These are phyloP conservation scores for Felis chaus DNA, from an alignment of 2,113 vertebrate genomes.

Conservation along the genomic window DNA sequence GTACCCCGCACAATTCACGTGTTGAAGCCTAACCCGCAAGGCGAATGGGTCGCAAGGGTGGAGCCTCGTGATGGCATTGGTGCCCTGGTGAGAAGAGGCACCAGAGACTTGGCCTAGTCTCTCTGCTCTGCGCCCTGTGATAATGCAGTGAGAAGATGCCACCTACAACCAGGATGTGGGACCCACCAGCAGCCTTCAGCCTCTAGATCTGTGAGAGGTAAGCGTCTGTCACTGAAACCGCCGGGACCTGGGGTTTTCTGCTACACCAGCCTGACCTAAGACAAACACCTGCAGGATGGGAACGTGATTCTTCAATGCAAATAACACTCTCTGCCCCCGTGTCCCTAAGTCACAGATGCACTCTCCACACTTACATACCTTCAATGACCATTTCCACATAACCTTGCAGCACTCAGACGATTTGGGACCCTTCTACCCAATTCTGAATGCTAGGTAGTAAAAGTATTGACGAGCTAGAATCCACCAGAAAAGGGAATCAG, in stretches of 20 bases:
- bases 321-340: fast-evolving
- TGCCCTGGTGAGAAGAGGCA: not conserved
- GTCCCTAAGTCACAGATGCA: fast-evolving
- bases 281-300: not conserved
- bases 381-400: fast-evolving
- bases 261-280: fast-evolving
- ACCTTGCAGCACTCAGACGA: not conserved
- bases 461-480: not conserved
- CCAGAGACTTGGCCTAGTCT: not conserved
- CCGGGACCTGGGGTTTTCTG: fast-evolving
- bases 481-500: not conserved
- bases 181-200: not conserved
- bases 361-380: fast-evolving
- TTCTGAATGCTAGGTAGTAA: fast-evolving
- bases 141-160: not conserved
- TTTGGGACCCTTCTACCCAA: not conserved
- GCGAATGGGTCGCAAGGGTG: not conserved
- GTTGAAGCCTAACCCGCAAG: too few relatives aligned
- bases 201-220: not conserved
- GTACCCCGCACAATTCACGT: not conserved
- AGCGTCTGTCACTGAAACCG: fast-evolving
- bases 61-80: not conserved
- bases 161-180: fast-evolving
- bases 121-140: fast-evolving
- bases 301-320: too few relatives aligned